These are phyloP conservation scores for Cynodonichthys magdalenae DNA, from an alignment of 2,797 vertebrate genomes.

Conservation along the genomic window DNA sequence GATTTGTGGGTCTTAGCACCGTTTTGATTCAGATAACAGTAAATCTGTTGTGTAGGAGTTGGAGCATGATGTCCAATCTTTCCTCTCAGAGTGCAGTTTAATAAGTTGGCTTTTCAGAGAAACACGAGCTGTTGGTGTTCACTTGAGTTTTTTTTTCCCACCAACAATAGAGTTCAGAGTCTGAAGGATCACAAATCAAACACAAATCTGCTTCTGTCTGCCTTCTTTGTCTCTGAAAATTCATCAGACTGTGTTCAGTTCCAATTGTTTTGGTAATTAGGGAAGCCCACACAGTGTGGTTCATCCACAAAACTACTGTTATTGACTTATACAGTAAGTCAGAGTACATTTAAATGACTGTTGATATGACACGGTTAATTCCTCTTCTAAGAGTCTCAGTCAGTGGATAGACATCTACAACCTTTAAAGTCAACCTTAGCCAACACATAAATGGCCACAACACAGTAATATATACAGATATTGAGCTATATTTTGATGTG, in stretches of 20 bases:
- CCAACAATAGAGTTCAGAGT: conserved; percentile 17
- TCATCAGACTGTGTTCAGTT: background rate
- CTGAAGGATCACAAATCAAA: conserved; percentile 28
- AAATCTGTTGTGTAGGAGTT: conserved; percentile 77
- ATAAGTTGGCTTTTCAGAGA: conserved; percentile 38
- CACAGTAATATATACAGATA: too few species aligned
- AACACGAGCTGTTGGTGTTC: conserved; percentile 43
- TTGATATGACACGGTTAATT: background rate
- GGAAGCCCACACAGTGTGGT: conserved; percentile 16
- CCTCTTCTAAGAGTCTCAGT: too few species aligned
- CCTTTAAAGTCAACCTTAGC: too few species aligned
- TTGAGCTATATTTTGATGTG: too few species aligned
- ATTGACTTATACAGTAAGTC: background rate
- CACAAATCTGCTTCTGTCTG: conserved; percentile 12
- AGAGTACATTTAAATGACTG: background rate
- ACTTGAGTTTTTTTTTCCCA: conserved; percentile 36
- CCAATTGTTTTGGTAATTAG: conserved; percentile 22
- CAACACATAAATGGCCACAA: too few species aligned
- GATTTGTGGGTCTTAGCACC: conserved; percentile 23
- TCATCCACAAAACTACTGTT: conserved; percentile 4
- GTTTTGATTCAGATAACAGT: conserved; percentile 49
- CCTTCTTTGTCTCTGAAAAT: conserved; percentile 10
- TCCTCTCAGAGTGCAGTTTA: conserved; percentile 17
- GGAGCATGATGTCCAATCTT: conserved; percentile 30
- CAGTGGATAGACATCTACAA: background rate